These are phyloP conservation scores for Thunnus thynnus DNA, from an alignment of 2,113 vertebrate species.

Conservation along the genomic window DNA sequence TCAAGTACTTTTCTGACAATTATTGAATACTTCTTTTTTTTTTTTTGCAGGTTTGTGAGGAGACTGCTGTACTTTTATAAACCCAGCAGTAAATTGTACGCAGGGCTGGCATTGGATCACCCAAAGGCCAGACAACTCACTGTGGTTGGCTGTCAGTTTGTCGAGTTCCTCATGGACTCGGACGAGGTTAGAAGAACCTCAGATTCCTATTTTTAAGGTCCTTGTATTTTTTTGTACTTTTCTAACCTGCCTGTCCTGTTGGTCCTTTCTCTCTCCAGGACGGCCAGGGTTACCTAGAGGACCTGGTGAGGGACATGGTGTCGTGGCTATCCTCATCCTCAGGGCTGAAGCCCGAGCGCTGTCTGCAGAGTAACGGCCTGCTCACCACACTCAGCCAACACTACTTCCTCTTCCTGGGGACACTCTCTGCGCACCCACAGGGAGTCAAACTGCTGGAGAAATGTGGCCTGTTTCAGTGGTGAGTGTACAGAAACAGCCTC, in stretches of 20 bases:
- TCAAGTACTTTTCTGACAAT: background rate
- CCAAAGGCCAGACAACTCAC: constrained; percentile 93
- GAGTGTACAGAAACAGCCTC: constrained; percentile 64
- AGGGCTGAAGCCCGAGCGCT: constrained; percentile 94
- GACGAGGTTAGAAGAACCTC: constrained; percentile 92
- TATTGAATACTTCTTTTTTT: background rate
- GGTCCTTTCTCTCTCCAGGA: constrained; percentile 82
- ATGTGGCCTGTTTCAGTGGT: constrained; percentile 98
- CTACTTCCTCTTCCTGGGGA: constrained; percentile 98
- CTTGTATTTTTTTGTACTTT: background rate
- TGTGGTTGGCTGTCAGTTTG: constrained; percentile 96
- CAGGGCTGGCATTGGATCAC: constrained; percentile 93
- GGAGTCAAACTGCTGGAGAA: constrained; percentile 99
- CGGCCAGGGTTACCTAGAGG: constrained; percentile 95
- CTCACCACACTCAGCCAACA: constrained; percentile 97
- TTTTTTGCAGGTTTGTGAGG: constrained; percentile 91
- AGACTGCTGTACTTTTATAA: constrained; percentile 97
- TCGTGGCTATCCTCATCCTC: constrained; percentile 92
- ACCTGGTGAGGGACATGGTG: constrained; percentile 96
- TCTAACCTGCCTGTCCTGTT: background rate
- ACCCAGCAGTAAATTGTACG: constrained; percentile 96
- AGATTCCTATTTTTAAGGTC: background rate
- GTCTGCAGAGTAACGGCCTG: constrained; percentile 95
- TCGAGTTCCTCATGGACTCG: constrained; percentile 96
- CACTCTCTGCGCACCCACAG: constrained; percentile 95